Conservation (phyloP, 2,113 vertebrate genomes). For the Vulpes ferrilata region DNA sequence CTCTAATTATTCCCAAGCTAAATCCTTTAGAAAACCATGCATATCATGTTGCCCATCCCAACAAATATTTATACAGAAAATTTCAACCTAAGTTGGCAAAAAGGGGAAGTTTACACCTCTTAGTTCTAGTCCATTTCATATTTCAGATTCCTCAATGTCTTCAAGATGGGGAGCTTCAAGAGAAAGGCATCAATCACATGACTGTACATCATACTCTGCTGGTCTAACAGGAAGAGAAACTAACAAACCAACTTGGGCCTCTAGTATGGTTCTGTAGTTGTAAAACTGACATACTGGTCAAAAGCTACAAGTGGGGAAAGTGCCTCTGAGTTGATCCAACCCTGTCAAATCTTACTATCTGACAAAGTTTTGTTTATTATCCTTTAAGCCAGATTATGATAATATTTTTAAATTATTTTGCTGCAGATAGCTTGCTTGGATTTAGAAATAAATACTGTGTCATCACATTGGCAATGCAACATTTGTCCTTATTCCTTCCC, state of each 20-base stretch:
- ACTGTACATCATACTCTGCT: not conserved
- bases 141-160: not conserved
- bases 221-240: not conserved
- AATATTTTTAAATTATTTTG: not conserved
- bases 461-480: not conserved
- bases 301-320: not conserved
- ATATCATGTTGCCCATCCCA: not conserved
- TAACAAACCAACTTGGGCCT: not conserved
- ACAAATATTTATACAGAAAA: not conserved
- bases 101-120: not conserved
- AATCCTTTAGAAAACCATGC: not conserved
- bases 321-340: too few species aligned
- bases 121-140: not conserved
- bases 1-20: not conserved
- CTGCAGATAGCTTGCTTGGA: not conserved
- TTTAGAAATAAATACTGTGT: not conserved
- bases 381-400: not conserved
- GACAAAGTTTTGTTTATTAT: not conserved
- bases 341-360: not conserved
- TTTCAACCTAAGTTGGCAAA: not conserved
- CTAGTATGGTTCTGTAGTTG: not conserved
- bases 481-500: not conserved
- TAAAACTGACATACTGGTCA: not conserved
- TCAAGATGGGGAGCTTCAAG: not conserved
- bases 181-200: not conserved